These are phyloP conservation scores for Spialia ferax DNA, from an alignment of 2,888 invertebrate species.

Conservation along the genomic window DNA sequence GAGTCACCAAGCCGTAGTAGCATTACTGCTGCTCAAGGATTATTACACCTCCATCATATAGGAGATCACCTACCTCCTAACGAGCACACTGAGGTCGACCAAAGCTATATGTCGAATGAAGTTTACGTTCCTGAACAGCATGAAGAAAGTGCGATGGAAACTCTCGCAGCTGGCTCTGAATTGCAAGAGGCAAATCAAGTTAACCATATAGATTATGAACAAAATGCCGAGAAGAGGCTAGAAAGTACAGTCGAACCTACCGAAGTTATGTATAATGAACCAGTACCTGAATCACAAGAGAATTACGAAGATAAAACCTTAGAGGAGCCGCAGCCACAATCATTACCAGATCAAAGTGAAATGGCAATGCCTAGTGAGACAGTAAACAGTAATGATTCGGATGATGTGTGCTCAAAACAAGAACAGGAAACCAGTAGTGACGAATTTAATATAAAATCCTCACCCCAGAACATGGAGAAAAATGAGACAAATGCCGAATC, in stretches of 20 bases:
- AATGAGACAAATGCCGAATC: conserved; percentile 4
- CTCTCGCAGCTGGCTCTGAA: conserved; percentile 56
- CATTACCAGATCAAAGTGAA: conserved; percentile 64
- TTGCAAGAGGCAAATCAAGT: conserved; percentile 57
- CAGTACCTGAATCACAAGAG: conserved; percentile 67
- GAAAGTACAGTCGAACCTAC: conserved; percentile 56
- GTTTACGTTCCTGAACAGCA: conserved; percentile 60
- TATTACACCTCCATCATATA: conserved; percentile 74
- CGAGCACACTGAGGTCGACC: conserved; percentile 67
- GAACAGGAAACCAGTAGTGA: conserved; percentile 38
- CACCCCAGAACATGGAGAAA: conserved; percentile 45
- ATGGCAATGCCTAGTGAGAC: conserved; percentile 53
- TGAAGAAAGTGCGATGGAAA: conserved; percentile 62
- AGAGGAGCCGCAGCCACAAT: conserved; percentile 55
- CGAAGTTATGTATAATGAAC: conserved; percentile 64
- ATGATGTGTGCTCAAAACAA: conserved; percentile 45
- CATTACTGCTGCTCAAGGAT: conserved; percentile 76
- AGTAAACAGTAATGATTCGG: conserved; percentile 44
- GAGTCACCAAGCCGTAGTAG: conserved; percentile 78
- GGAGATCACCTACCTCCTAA: conserved; percentile 66
- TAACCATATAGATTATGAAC: conserved; percentile 64
- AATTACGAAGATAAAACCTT: conserved; percentile 57
- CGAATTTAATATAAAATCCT: conserved; percentile 44
- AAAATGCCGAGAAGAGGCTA: conserved; percentile 67
- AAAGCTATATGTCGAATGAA: conserved; percentile 70